Evolutionary conservation across 2,797 vertebrate genomes (phyloP).

Genomic region (Hoplostethus atlanticus): DNA sequence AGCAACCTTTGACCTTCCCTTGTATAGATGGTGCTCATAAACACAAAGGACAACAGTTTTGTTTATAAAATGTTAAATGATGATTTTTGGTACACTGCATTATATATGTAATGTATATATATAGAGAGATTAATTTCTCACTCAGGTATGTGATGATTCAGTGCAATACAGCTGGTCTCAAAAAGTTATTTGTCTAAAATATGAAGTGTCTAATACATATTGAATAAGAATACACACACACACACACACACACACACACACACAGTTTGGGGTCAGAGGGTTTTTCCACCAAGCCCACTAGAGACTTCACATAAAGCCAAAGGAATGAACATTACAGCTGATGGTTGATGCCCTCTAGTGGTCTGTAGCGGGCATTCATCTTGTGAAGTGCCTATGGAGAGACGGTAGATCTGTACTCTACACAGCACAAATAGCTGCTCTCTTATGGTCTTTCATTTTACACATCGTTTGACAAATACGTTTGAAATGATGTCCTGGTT

Average conservation of each 20-base stretch:
- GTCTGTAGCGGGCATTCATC: neutral
- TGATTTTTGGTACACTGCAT: slow-evolving; percentile 11
- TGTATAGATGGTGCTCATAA: neutral
- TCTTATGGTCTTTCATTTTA: slow-evolving; percentile 1
- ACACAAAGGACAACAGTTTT: neutral
- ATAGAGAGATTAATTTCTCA: slow-evolving; percentile 24
- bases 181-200: neutral
- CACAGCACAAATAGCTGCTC: neutral
- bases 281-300: neutral
- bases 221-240: too few species aligned
- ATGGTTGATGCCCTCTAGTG: slow-evolving; percentile 63
- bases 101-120: slow-evolving; percentile 23
- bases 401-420: neutral
- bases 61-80: neutral
- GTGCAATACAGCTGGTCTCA: slow-evolving; percentile 15
- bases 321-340: slow-evolving; percentile 2
- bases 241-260: too few species aligned
- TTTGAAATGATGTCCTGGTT: slow-evolving; percentile 3
- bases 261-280: neutral
- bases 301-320: neutral
- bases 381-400: neutral
- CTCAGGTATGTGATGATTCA: slow-evolving; percentile 2
- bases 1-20: neutral
- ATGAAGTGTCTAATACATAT: neutral
- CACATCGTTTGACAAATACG: slow-evolving; percentile 2